A percentile compares a stretch with the other conserved stretches of the same genome.
Conservation (phyloP, 2,888 invertebrate genomes). For the Netelia inedita region DNA sequence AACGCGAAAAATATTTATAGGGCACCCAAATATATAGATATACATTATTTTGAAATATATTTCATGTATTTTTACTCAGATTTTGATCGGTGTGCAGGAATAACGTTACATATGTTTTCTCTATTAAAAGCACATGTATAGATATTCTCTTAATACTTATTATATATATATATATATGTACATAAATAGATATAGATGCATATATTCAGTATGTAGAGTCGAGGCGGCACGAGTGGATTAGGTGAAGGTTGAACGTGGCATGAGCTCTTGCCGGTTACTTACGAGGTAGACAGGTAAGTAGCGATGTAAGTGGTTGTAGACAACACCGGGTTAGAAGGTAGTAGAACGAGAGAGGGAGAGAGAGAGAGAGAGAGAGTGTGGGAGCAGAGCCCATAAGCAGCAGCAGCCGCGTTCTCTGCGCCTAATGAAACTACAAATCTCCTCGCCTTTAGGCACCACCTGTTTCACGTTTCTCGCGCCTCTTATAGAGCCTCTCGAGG, state of each 20-base stretch:
- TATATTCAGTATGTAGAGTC: constrained; percentile 21
- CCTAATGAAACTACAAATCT: constrained; percentile 86
- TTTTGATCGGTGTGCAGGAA: too few species aligned
- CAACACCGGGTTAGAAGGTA: constrained; percentile 76
- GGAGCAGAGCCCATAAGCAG: constrained; percentile 81
- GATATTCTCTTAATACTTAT: not conserved
- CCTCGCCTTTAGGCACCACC: constrained; percentile 83
- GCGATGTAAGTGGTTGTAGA: constrained; percentile 85
- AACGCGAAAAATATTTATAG: too few species aligned
- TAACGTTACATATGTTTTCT: too few species aligned
- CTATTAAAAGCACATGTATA: too few species aligned
- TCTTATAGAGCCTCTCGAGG: constrained; percentile 63
- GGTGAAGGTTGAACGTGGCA: constrained; percentile 56
- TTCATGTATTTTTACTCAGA: too few species aligned
- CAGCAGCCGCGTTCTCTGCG: constrained; percentile 78
- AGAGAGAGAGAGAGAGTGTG: constrained; percentile 26
- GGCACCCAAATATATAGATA: too few species aligned
- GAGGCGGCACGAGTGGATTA: constrained; percentile 57
- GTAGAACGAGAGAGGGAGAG: constrained; percentile 14
- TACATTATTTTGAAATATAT: too few species aligned
- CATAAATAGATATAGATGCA: not conserved
- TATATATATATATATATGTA: not conserved
- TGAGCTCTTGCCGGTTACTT: constrained; percentile 74
- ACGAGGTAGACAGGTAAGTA: constrained; percentile 82
- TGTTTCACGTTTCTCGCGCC: constrained; percentile 77